Percentiles rank a stretch among this genome's conserved stretches.
Conservation (phyloP, 2,888 invertebrate species). For the Ichneumoninae sp. region DNA sequence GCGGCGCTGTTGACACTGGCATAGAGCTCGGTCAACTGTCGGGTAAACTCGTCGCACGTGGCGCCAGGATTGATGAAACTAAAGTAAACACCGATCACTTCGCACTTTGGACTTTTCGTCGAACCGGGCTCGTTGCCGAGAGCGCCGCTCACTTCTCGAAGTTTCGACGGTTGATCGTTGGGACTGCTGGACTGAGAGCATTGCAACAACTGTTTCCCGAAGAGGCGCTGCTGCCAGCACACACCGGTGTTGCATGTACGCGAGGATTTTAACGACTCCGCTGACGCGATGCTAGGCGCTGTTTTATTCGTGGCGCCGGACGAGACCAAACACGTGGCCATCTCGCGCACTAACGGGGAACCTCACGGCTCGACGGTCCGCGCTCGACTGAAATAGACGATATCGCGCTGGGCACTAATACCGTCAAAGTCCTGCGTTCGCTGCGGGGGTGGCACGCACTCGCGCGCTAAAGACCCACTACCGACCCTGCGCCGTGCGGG, state of each 20-base stretch:
- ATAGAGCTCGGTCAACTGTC: constrained; percentile 87
- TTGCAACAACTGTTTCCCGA: constrained; percentile 80
- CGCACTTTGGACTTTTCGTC: constrained; percentile 70
- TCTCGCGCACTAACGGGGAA: constrained; percentile 51
- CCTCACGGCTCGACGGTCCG: constrained; percentile 71
- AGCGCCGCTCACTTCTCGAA: constrained; percentile 67
- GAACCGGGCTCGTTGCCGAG: constrained; percentile 73
- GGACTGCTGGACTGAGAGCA: constrained; percentile 75
- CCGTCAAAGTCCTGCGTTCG: constrained; percentile 36
- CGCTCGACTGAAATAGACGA: constrained; percentile 72
- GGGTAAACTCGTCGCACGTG: constrained; percentile 89
- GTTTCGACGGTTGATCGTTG: constrained; percentile 64
- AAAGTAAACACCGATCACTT: constrained; percentile 88
- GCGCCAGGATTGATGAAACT: constrained; percentile 90
- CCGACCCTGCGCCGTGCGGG: constrained; percentile 27
- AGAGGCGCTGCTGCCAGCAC: constrained; percentile 81
- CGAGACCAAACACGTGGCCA: constrained; percentile 68
- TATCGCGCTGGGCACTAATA: constrained; percentile 52
- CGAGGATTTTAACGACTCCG: constrained; percentile 49
- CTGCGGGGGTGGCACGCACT: constrained; percentile 53
- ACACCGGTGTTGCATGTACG: constrained; percentile 45
- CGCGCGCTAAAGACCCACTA: constrained; percentile 8
- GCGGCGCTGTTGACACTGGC: constrained; percentile 75
- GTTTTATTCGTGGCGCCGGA: constrained; percentile 58
- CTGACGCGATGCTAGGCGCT: background rate